Evolutionary conservation across 2,113 vertebrate species (phyloP), one percentile per base, ranked within the genome.

Genomic region (Gopherus evgoodei): DNA sequence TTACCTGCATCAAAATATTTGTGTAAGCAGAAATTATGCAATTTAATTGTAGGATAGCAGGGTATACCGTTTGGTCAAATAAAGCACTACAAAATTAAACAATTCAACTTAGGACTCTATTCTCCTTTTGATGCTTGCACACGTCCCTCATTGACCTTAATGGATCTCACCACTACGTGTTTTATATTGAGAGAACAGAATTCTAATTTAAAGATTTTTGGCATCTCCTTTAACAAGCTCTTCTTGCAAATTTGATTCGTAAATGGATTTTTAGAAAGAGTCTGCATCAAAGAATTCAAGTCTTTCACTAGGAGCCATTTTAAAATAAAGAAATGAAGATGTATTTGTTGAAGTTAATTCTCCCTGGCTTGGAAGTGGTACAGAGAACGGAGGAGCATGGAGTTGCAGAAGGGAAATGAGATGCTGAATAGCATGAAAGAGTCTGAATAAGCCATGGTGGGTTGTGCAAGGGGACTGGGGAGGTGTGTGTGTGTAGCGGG

Each of bases 31-130:
- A 91, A 96, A 81, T 52, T 82, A 79, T 24, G 89, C 11, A 54
- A 11, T 57, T 80, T 93, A 97, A 90, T 95, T 22, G 19, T 86
- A 90, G 84, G 85, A 75, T 11, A 79, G 76, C 91, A 82, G 65
- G 42, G 47, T 81, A 50, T 25, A 86, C 88, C 82, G 12, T 96
- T 91, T 11, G 91, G 85, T 84, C 50, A 94, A 72, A 38, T 53
- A 81, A 14, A 89, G 11, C 57, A 89, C 83, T 69, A 90, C 49
- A 57, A 21, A 42, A 76, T 83, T 84, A 22, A 91, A 81, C 11
- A 78, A 35, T 53, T 96, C 49, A 82, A 81, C 44, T 79, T 19
- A 86, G 35, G 29, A 72, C 1, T 17, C 69, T 25, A 6, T 76
- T 81, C 31, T 84, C 75, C 80, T 62, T 75, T 82, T 53, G 29